A percentile compares a stretch with the other conserved stretches of the same genome.
Evolutionary conservation across 2,113 vertebrate species (phyloP).

Genomic region (Ancistrus triradiatus): DNA sequence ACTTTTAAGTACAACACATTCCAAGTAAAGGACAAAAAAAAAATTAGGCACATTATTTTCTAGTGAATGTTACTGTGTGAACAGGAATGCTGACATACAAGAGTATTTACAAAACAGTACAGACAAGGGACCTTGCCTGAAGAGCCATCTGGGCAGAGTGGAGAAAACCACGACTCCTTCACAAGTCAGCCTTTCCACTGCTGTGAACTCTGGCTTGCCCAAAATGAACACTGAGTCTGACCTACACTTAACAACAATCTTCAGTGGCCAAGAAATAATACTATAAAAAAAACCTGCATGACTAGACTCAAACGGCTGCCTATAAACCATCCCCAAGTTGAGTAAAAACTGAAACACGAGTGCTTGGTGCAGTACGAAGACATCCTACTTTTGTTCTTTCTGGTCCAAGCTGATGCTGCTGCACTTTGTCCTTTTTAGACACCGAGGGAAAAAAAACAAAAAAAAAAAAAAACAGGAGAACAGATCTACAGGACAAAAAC

Average conservation of each 20-base stretch:
- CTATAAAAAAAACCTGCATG: slow-evolving; percentile 11
- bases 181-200: neutral
- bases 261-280: neutral
- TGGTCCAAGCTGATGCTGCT: slow-evolving; percentile 2
- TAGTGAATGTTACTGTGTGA: slow-evolving; percentile 34
- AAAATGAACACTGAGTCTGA: neutral
- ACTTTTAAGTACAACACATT: slow-evolving; percentile 43
- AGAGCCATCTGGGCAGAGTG: slow-evolving; percentile 2
- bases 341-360: neutral
- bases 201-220: neutral
- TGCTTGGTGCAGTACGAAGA: neutral
- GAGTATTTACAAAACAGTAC: slow-evolving; percentile 34
- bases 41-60: slow-evolving; percentile 41
- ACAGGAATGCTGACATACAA: slow-evolving; percentile 38
- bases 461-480: slow-evolving; percentile 34
- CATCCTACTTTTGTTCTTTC: no score
- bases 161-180: neutral
- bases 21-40: slow-evolving; percentile 9
- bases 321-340: neutral
- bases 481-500: slow-evolving; percentile 26
- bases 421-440: slow-evolving; percentile 44
- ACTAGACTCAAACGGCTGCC: neutral
- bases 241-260: neutral
- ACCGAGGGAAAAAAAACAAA: slow-evolving; percentile 53
- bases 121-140: slow-evolving; percentile 23